Evolutionary conservation across 2,888 invertebrate species (phyloP).

Genomic region (Cheilosia soror): DNA sequence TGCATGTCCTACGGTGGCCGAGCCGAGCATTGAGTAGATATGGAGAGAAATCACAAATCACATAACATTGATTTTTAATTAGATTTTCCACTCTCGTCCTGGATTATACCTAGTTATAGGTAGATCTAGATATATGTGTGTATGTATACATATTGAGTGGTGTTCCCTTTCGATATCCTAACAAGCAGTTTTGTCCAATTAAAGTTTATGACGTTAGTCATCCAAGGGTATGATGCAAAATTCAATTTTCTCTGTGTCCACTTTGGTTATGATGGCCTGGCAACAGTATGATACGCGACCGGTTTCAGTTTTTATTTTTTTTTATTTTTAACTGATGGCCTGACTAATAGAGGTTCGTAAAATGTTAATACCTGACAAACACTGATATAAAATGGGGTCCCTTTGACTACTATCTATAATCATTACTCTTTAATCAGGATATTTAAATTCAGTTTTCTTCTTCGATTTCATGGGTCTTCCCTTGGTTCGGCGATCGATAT

Average conservation of each 20-base stretch:
- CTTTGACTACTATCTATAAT: slow-evolving; percentile 5
- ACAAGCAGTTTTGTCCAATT: slow-evolving; percentile 62
- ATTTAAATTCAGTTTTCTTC: slow-evolving; percentile 2
- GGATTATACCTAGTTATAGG: slow-evolving; percentile 26
- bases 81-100: slow-evolving; percentile 70
- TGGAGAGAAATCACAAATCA: slow-evolving; percentile 61
- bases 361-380: slow-evolving; percentile 68
- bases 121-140: not conserved
- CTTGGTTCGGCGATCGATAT: not conserved
- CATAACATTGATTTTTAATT: slow-evolving; percentile 72
- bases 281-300: slow-evolving; percentile 7
- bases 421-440: slow-evolving; percentile 58
- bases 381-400: slow-evolving; percentile 55
- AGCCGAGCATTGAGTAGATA: not conserved
- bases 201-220: slow-evolving; percentile 65
- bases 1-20: slow-evolving; percentile 50
- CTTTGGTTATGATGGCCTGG: slow-evolving; percentile 27
- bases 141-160: not conserved
- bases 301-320: not conserved
- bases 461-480: not conserved
- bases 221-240: slow-evolving; percentile 51
- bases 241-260: slow-evolving; percentile 54
- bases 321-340: slow-evolving; percentile 36
- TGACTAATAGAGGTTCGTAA: slow-evolving; percentile 49
- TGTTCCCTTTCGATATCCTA: not conserved